Evolutionary conservation across 2,797 vertebrate species (phyloP).

Genomic region (Acrocephalus scirpaceus): DNA sequence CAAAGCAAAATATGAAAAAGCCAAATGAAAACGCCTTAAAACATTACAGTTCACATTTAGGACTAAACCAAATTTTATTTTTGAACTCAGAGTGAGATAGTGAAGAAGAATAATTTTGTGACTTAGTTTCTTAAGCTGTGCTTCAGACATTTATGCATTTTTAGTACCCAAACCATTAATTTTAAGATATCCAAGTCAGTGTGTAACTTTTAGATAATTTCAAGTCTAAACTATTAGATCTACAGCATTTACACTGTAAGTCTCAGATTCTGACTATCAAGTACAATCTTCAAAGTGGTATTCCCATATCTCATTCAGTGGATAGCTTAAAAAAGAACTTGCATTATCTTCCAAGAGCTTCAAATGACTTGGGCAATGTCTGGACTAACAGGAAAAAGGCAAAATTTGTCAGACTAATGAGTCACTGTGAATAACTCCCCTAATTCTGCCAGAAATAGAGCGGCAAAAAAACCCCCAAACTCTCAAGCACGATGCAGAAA

Average conservation of each 20-base stretch:
- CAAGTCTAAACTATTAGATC: neutral
- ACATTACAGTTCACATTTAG: neutral
- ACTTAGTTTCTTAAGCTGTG: neutral
- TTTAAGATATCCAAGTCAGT: neutral
- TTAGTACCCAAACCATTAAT: neutral
- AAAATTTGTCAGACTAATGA: constrained; percentile 2
- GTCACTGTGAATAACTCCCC: neutral
- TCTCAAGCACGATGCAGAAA: neutral
- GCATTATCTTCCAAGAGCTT: neutral
- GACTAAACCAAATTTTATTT: neutral
- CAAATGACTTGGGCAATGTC: constrained; percentile 19
- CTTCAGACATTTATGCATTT: neutral
- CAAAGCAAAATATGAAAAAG: neutral
- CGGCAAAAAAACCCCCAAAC: neutral
- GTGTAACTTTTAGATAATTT: neutral
- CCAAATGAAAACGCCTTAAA: neutral
- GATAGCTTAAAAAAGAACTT: neutral
- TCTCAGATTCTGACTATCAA: neutral
- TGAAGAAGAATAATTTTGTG: neutral
- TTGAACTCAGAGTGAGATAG: neutral
- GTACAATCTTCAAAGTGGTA: constrained; percentile 8
- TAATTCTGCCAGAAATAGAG: neutral
- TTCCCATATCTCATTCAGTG: neutral
- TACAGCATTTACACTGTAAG: neutral
- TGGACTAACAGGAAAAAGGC: neutral